Evolutionary conservation across 1,140 invertebrate genomes (phyloP), one percentile per base, ranked within the genome.

Genomic region (Tetragnatha versicolor): DNA sequence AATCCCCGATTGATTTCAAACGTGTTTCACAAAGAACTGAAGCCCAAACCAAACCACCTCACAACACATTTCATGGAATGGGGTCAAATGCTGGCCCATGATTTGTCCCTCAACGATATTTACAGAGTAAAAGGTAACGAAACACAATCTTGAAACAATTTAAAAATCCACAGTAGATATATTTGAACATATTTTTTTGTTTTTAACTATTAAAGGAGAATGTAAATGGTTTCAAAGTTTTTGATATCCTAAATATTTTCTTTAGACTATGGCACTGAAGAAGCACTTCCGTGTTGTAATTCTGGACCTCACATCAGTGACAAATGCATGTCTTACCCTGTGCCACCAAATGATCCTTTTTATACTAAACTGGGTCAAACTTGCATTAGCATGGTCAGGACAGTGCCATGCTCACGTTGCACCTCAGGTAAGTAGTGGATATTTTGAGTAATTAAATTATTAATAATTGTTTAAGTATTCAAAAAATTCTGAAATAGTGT

Each of bases 31-130:
- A 87, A 86, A 65, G 58, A 81, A 20, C 82, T 86, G 2, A 51
- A 53, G 3, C 82, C 85, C 2, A 87, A 88, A 79, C 82, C 81
- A 0, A 81, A 85, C n/a, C 79, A 82, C n/a, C 31, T 78, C 9
- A 78, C 75, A 20, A 85, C 84, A 17, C 80, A 85, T 10, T 81
- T 87, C 4, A 88, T 90, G 88, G 87, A 89, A 72, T 90, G 88
- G 88, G 89, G 89, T 0, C 90, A 90, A 82, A 85, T 89, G 65
- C 68, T 90, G 7, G 87, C 89, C 1, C 89, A 90, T 79, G 90
- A 90, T 81, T 63, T 78, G 22, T 60, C 75, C 2, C 66, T 81
- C 12, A 78, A 78, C 17, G 75, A 78, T 27, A 53, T 78, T 3
- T 78, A 58, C 29, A 66, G 51, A 33, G 47, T 29, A 20, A 20